Percentiles rank a stretch among this genome's conserved stretches.
Conservation (phyloP, 2,113 vertebrate genomes). For the Coracopsis vasa region DNA sequence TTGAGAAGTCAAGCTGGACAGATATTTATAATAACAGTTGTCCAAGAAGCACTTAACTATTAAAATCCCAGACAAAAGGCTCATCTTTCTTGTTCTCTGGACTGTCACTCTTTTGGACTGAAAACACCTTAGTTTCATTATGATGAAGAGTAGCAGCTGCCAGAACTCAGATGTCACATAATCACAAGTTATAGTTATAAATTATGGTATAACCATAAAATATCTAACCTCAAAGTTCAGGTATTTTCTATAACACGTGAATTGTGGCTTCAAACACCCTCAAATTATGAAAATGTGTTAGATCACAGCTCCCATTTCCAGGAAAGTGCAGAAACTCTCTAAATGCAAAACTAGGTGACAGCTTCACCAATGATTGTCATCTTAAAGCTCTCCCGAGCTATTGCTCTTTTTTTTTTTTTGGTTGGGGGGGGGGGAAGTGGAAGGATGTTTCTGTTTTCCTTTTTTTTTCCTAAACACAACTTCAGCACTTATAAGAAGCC, state of each 20-base stretch:
- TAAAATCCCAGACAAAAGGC: neutral
- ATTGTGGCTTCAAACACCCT: neutral
- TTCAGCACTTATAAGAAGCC: neutral
- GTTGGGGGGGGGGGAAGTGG: neutral
- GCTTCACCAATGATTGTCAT: neutral
- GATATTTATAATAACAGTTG: neutral
- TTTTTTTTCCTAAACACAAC: neutral
- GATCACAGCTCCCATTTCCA: neutral
- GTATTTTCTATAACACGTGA: neutral
- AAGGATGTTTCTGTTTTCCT: accelerated
- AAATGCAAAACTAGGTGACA: neutral
- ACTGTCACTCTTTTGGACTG: neutral
- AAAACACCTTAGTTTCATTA: neutral
- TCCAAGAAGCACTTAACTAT: neutral
- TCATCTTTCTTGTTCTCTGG: neutral
- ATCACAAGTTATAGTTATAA: neutral
- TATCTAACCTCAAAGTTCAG: neutral
- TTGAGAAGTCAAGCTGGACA: neutral
- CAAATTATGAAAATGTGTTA: neutral
- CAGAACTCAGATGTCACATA: neutral
- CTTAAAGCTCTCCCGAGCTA: neutral
- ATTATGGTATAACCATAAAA: neutral
- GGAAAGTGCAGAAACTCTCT: neutral
- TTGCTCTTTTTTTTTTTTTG: neutral
- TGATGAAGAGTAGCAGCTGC: neutral